Percentiles rank a stretch among this genome's conserved stretches.
These are phyloP conservation scores for Caretta caretta DNA, from an alignment of 2,113 vertebrate species.

Conservation along the genomic window DNA sequence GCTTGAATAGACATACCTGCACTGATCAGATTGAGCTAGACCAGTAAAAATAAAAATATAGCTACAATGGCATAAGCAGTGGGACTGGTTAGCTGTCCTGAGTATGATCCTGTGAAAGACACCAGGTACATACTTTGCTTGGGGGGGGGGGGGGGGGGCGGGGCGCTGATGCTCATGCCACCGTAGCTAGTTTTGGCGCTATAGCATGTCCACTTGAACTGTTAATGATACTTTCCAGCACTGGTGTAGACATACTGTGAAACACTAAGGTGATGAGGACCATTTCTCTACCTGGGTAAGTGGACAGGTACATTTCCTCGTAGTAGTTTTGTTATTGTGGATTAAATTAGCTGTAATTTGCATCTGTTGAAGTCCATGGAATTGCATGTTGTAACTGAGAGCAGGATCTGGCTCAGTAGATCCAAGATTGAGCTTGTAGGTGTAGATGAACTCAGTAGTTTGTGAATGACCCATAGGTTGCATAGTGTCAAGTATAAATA, in stretches of 20 bases:
- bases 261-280: background rate
- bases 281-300: background rate
- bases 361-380: background rate
- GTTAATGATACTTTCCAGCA: background rate
- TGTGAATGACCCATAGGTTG: background rate
- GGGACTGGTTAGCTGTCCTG: background rate
- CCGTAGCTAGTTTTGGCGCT: background rate
- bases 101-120: background rate
- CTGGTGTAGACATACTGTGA: background rate
- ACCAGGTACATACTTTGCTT: background rate
- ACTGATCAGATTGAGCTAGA: background rate
- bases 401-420: background rate
- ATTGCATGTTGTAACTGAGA: background rate
- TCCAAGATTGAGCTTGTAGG: background rate
- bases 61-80: background rate
- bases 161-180: background rate
- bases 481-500: background rate
- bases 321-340: background rate
- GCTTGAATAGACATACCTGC: background rate
- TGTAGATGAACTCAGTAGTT: background rate
- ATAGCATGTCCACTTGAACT: background rate
- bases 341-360: background rate
- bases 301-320: background rate
- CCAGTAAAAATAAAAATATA: background rate
- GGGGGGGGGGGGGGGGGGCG: too few species aligned